Evolutionary conservation across 2,888 invertebrate genomes (phyloP).

Genomic region (Pammene fasciana): DNA sequence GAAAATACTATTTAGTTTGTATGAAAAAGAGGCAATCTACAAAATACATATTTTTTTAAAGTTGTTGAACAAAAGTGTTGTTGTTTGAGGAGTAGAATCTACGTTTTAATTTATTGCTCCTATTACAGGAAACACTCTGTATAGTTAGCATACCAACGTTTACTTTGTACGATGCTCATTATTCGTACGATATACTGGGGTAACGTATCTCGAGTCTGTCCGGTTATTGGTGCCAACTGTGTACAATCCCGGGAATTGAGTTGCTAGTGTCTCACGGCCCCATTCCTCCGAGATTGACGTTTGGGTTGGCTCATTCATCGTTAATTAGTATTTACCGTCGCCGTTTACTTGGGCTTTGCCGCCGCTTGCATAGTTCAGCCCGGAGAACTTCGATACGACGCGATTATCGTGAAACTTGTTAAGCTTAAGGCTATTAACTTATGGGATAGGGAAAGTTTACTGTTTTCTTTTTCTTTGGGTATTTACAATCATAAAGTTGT

Average conservation of each 20-base stretch:
- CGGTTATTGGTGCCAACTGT: background rate
- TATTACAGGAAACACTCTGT: no score
- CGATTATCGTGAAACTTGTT: constrained; percentile 10
- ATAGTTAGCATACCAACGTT: no score
- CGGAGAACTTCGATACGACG: background rate
- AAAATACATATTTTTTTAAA: no score
- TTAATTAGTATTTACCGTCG: constrained; percentile 42
- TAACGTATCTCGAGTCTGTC: background rate
- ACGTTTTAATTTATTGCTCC: no score
- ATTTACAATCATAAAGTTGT: background rate
- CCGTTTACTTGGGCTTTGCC: constrained; percentile 25
- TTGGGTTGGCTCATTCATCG: constrained; percentile 38
- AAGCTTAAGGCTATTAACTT: constrained; percentile 3
- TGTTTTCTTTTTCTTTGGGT: background rate
- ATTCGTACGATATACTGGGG: no score
- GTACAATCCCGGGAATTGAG: constrained; percentile 34
- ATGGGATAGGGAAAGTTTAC: background rate
- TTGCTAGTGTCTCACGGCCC: constrained; percentile 30
- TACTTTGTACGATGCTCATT: no score
- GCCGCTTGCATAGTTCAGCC: background rate
- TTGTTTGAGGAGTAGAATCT: no score
- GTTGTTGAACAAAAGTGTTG: no score
- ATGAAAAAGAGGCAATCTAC: no score
- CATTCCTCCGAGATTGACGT: constrained; percentile 39
- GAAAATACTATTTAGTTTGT: no score